Conservation (phyloP, 2,113 vertebrate genomes). For the Synchiropus splendidus region DNA sequence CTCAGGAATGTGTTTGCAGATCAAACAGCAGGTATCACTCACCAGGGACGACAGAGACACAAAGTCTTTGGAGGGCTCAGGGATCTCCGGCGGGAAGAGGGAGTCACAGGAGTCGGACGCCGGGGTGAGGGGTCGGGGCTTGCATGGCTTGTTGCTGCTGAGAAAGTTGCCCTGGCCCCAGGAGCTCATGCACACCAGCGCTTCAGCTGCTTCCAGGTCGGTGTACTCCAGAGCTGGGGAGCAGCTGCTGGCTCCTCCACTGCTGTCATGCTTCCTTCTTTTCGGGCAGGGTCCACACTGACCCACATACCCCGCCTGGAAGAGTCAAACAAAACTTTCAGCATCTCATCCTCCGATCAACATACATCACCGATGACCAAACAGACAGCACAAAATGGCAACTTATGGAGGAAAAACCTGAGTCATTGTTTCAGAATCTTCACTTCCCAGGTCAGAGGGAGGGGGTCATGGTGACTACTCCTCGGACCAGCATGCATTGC, state of each 20-base stretch:
- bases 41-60: conserved; percentile 86
- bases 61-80: conserved; percentile 80
- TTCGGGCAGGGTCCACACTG: conserved; percentile 72
- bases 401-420: background rate
- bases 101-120: conserved; percentile 90
- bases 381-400: no score
- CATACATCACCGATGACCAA: background rate
- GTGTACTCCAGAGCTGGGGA: conserved; percentile 75
- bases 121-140: conserved; percentile 84
- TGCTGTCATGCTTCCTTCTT: conserved; percentile 78
- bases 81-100: conserved; percentile 52
- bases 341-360: background rate
- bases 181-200: conserved; percentile 92
- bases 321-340: conserved; percentile 1
- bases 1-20: conserved; percentile 14
- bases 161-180: conserved; percentile 77
- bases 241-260: conserved; percentile 55
- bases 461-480: conserved; percentile 39
- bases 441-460: conserved; percentile 20
- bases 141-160: conserved; percentile 58
- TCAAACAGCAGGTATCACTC: conserved; percentile 49
- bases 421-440: conserved; percentile 16
- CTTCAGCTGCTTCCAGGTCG: conserved; percentile 90
- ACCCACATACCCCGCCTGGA: conserved; percentile 76
- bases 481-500: conserved; percentile 41